Percentiles rank a stretch among this genome's conserved stretches.
These are phyloP conservation scores for Stegana nigrithorax DNA, from an alignment of 2,888 invertebrate genomes.

Conservation along the genomic window DNA sequence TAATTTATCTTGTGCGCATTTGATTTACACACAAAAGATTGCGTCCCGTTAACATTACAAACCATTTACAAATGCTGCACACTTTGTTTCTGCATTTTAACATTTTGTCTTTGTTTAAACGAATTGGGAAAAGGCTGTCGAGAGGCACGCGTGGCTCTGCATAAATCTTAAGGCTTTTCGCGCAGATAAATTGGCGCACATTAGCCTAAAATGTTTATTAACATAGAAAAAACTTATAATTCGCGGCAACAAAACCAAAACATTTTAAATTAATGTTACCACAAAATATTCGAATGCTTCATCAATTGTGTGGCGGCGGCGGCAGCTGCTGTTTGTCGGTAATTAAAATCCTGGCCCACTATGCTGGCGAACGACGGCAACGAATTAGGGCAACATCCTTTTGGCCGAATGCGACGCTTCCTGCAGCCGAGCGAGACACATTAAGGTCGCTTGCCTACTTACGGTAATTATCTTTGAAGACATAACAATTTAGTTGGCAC, in stretches of 20 bases:
- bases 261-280: constrained; percentile 37
- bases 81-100: constrained; percentile 32
- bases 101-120: constrained; percentile 62
- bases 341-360: constrained; percentile 64
- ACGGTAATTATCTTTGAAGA: constrained; percentile 60
- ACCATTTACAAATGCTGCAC: constrained; percentile 56
- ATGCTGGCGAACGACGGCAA: constrained; percentile 44
- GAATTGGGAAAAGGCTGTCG: background rate
- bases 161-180: background rate
- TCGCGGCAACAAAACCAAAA: background rate
- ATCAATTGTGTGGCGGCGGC: constrained; percentile 49
- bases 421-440: constrained; percentile 29
- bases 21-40: constrained; percentile 4
- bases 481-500: constrained; percentile 63
- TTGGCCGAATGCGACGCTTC: constrained; percentile 9
- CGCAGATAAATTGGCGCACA: constrained; percentile 47
- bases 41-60: constrained; percentile 42
- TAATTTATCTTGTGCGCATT: constrained; percentile 49
- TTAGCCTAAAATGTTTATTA: constrained; percentile 61
- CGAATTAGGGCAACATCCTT: constrained; percentile 35
- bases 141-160: background rate
- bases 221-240: constrained; percentile 39
- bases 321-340: constrained; percentile 49
- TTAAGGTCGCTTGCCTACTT: background rate
- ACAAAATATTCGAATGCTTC: constrained; percentile 35